Evolutionary conservation across 2,888 invertebrate species (phyloP), one percentile per base, ranked within the genome.

Genomic region (Deilephila elpenor): DNA sequence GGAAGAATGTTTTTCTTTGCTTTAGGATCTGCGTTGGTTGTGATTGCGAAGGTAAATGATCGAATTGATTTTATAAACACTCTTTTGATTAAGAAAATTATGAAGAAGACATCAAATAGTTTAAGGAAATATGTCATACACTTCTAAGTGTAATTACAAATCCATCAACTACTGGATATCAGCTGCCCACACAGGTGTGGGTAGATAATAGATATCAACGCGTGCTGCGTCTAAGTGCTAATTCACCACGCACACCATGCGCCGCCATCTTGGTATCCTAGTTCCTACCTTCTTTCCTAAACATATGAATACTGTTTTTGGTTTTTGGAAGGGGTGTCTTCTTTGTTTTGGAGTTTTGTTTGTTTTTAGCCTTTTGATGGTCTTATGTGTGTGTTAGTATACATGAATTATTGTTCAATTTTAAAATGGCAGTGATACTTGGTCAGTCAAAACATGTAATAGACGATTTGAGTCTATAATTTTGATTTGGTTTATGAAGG

Each of bases 161-260:
- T 59, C 59, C 11, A 59, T n/a, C 17, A 25, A 0, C 5, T 11
- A 29, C 6, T 32, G 19, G 29, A 19, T 17, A 17, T 19, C 92
- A 92, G 91, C 92, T 92, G 92, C 88, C 84, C 82, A 72, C 83
- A 89, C 91, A 92, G 92, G 91, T 93, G 93, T 87, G 88, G 90
- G 90, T 14, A 44, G 44, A 37, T 37, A 91, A 88, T 88, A 86
- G 86, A 32, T 89, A 91, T 89, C 88, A 88, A 83, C 88, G 86
- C 86, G 84, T 85, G 78, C 3, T 79, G 75, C 70, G 72, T 75
- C 74, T 73, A 73, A 64, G 72, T 72, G 72, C 64, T 75, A 75
- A 44, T 44, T 78, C 77, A 76, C 74, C 71, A 75, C 32, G 70
- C 53, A 70, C 72, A 71, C 60, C 61, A 17, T 19, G 29, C 37